These are phyloP conservation scores for Sebastes steindachneri DNA, from an alignment of 2,797 vertebrate species.

Conservation along the genomic window DNA sequence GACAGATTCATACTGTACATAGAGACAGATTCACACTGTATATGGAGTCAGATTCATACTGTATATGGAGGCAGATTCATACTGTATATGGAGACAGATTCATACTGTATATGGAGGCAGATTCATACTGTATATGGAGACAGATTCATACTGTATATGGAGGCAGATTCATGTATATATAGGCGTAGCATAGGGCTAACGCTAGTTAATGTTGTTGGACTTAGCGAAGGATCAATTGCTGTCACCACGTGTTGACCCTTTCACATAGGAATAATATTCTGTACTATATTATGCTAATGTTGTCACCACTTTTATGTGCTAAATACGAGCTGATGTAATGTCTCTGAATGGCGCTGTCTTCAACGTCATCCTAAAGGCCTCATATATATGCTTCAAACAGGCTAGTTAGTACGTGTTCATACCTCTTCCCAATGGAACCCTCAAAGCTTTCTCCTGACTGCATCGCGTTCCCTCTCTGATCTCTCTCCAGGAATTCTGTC, in stretches of 20 bases:
- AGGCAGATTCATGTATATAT: too few species aligned
- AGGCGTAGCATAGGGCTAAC: too few species aligned
- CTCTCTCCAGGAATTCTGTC: background rate
- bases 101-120: rapidly evolving
- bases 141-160: too few species aligned
- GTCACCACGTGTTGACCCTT: too few species aligned
- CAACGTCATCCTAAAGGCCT: background rate
- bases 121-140: too few species aligned
- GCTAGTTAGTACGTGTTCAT: background rate
- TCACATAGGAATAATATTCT: background rate
- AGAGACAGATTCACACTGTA: too few species aligned
- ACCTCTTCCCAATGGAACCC: background rate
- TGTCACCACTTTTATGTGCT: background rate
- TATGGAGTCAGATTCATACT: rapidly evolving
- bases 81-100: too few species aligned
- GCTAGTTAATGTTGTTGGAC: too few species aligned
- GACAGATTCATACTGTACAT: too few species aligned
- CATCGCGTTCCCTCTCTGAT: background rate
- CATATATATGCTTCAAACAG: background rate
- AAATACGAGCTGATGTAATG: background rate
- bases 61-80: too few species aligned
- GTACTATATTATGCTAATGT: background rate
- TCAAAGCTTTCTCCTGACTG: background rate
- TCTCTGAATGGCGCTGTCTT: background rate
- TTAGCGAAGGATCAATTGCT: too few species aligned